Conservation (phyloP, 2,888 invertebrate species). For the Melanchra persicariae region DNA sequence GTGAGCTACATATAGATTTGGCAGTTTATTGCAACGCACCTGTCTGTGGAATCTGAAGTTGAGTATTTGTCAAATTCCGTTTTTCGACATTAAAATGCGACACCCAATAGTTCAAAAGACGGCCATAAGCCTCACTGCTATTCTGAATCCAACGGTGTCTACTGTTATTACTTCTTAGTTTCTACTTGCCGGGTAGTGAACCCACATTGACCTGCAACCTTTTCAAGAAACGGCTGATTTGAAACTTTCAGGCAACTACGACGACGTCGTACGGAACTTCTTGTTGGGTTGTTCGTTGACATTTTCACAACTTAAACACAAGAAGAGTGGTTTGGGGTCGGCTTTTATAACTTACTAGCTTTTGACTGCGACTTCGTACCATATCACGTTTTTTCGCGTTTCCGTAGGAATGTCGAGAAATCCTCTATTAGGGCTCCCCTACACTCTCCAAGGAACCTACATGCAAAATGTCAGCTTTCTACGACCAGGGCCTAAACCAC, state of each 20-base stretch:
- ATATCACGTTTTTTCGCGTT: too few relatives aligned
- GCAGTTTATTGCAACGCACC: neutral
- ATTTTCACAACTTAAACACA: neutral
- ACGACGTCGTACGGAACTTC: neutral
- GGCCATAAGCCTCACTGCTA: too few relatives aligned
- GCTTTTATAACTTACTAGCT: too few relatives aligned
- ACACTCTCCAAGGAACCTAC: too few relatives aligned
- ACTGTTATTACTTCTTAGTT: neutral
- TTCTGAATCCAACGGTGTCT: neutral
- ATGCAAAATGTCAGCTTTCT: too few relatives aligned
- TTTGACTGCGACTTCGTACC: too few relatives aligned
- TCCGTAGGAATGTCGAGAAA: too few relatives aligned
- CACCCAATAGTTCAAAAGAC: too few relatives aligned
- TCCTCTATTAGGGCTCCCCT: too few relatives aligned
- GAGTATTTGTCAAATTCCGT: too few relatives aligned
- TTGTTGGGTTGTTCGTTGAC: neutral
- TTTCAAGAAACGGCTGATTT: neutral
- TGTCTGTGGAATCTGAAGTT: neutral
- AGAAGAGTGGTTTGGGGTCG: neutral
- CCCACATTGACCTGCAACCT: neutral
- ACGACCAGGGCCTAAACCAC: too few relatives aligned
- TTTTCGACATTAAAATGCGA: too few relatives aligned
- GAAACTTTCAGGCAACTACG: neutral
- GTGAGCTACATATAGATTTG: neutral
- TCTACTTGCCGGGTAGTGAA: conserved; percentile 1